Evolutionary conservation across 2,113 vertebrate species (phyloP), one percentile per base, ranked within the genome.

Genomic region (Paedocypris sp.): DNA sequence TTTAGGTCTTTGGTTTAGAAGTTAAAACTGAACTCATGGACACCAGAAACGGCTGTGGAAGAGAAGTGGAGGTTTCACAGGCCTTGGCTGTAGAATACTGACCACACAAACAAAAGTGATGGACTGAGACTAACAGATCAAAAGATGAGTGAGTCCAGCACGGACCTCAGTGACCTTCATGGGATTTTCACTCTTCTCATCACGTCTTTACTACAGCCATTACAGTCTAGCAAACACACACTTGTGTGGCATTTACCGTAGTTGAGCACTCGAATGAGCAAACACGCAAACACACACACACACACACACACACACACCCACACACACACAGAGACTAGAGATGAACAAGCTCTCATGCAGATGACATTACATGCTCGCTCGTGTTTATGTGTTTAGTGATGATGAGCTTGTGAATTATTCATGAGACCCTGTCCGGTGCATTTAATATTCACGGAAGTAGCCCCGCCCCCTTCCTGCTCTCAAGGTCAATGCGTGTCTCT

Each of bases 391-490:
- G 35, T 77, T 60, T 36, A 2, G 35, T 47, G 29, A 32, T 47
- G 26, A 13, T 11, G 28, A 22, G 28, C 62, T 64, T 9, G 69
- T 75, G 6, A 71, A 69, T 71, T 52, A 71, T 73, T 67, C 68
- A 71, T 45, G 12, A 46, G 36, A 7, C 31, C 10, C 39, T 19
- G 11, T 23, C 49, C 53, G 26, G 46, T 45, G 35, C 22, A 8
- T 47, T 75, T 67, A 52, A 64, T 69, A 68, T 73, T 66, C 68
- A 48, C 18, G 6, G 33, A 38, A 26, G 3, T 4, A 61, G 13
- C 59, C 38, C 36, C 41, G 47, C 50, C 38, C 42, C 22, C 28
- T 50, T 15, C 36, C 28, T 35, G 18, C 31, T 29, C 45, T 57
- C 67, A 68, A 68, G 66, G 65, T 64, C 43, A 43, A 43, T 48